Base-by-base conservation (phyloP, 2,888 invertebrate genomes). In the Ptychoptera albimana region DNA sequence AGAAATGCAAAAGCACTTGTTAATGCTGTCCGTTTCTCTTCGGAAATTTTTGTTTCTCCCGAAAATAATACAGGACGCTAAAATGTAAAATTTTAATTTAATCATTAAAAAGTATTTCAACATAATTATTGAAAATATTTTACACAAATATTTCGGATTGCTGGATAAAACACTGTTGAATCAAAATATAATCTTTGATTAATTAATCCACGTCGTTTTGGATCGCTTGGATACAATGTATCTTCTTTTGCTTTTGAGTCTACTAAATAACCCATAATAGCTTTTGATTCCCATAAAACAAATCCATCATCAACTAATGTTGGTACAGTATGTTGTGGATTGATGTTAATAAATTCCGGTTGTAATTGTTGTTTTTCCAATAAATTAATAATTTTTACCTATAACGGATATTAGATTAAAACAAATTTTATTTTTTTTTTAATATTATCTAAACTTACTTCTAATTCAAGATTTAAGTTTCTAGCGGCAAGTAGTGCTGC, bases 231-330 rank as follows among this genome's bases (percentile, higher is more conserved):
- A 58, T 78, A 79, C 16, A 77, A 60, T 34, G 60, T 57, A 47
- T 73, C 73, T 52, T 74, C 70, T 6, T 48, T 44, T 13, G 39
- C 35, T 55, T 72, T 74, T 1, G 69, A 74, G 56, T 71, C 70
- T 1, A 71, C 74, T 49, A 80, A 65, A 57, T 80, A 81, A 40
- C 69, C 61, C 4, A 72, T 69, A 47, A 79, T 79, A 8, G 79
- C 78, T 34, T 75, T 70, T 52, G 78, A 77, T 57, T 81, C 81
- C 77, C 78, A 79, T 40, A 81, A 49, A n/a, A 70, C 58, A 55
- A 78, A 77, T 10, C 76, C 78, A 46, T 74, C 70, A 56, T 81
- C 81, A 16, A 75, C 73, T 45, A 82, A 62, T 9, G 80, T 79
- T 8, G 81, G 81, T 5, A 82, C 63, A 46, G 72, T 72, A 57